Conservation (phyloP, 2,113 vertebrate genomes). For the Hemibagrus wyckioides region DNA sequence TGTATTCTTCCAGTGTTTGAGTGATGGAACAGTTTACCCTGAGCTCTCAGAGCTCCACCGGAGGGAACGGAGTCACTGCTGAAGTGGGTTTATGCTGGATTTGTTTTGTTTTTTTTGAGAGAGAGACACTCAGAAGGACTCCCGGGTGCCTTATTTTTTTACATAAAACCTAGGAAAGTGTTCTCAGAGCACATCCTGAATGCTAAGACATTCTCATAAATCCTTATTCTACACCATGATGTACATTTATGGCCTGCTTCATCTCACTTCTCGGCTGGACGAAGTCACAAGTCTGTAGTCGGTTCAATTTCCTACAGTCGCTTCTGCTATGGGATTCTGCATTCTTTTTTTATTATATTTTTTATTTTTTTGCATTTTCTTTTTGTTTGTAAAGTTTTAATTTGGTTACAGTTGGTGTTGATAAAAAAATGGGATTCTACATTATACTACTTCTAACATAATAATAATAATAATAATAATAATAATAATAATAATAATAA, state of each 20-base stretch:
- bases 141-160: background rate
- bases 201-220: conserved; percentile 10
- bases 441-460: no score
- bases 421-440: background rate
- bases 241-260: conserved; percentile 5
- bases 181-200: background rate
- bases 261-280: background rate
- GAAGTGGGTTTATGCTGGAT: background rate
- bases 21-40: conserved; percentile 5
- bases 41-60: conserved; percentile 16
- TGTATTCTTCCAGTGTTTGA: background rate
- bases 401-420: background rate
- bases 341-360: background rate
- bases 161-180: background rate
- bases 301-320: background rate
- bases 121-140: conserved; percentile 12
- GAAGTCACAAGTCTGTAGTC: background rate
- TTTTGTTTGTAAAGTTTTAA: no score
- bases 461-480: no score
- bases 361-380: background rate
- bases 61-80: conserved; percentile 16
- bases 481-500: no score
- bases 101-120: background rate
- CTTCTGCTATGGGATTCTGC: background rate
- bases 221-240: conserved; percentile 6